These are phyloP conservation scores for Chromobotia macracanthus DNA, from an alignment of 2,797 vertebrate species.

Conservation along the genomic window DNA sequence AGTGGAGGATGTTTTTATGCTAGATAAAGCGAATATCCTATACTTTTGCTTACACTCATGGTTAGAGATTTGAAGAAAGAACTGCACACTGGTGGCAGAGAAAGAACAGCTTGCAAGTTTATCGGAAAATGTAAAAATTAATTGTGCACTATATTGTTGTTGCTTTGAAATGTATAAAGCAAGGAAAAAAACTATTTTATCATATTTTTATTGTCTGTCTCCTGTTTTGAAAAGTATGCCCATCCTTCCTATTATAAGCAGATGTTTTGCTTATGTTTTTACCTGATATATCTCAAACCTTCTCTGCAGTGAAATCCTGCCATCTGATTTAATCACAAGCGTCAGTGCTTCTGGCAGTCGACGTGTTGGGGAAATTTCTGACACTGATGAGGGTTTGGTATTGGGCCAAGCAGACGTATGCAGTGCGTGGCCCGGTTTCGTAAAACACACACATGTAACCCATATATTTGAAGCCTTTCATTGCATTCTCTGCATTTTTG, in stretches of 20 bases:
- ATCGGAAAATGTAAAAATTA: background rate
- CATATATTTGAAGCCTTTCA: constrained; percentile 39
- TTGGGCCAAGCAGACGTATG: background rate
- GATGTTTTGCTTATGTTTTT: constrained; percentile 25
- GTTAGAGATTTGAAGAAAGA: no score
- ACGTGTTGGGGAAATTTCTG: background rate
- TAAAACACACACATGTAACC: background rate
- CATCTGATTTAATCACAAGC: background rate
- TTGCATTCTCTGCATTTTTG: background rate
- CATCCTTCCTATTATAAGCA: constrained; percentile 6
- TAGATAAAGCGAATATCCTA: no score
- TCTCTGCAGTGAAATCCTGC: no score
- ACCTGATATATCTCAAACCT: background rate
- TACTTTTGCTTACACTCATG: no score
- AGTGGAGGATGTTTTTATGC: no score
- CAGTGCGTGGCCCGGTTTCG: background rate
- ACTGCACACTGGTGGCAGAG: no score
- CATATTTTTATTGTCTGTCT: no score
- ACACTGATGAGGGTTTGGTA: background rate
- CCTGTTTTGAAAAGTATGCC: background rate
- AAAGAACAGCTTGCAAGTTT: background rate
- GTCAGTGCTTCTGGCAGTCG: background rate
- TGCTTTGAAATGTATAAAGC: background rate
- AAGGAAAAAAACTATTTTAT: no score
- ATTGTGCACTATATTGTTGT: background rate